These are phyloP conservation scores for Ceratitis capitata DNA, from an alignment of 1,140 invertebrate genomes.

Conservation along the genomic window DNA sequence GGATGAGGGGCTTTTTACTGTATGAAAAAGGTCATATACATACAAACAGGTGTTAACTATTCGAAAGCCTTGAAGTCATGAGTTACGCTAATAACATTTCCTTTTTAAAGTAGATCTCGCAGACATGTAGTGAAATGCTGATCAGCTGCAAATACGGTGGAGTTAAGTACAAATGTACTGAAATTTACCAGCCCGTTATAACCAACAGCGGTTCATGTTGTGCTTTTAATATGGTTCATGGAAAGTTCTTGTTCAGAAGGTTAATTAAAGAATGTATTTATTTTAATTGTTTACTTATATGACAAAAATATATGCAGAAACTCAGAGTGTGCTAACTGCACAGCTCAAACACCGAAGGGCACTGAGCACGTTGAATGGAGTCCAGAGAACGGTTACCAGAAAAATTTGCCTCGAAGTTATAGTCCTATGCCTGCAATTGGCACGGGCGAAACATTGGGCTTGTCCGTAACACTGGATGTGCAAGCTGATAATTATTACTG, in stretches of 20 bases:
- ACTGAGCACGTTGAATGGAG: slow-evolving; percentile 73
- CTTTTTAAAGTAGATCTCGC: slow-evolving; percentile 68
- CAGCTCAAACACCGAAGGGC: background rate
- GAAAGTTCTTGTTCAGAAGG: slow-evolving; percentile 69
- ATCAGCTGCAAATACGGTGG: slow-evolving; percentile 74
- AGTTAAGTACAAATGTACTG: slow-evolving; percentile 69
- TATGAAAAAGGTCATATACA: no score
- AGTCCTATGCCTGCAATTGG: slow-evolving; percentile 72
- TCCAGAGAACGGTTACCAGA: slow-evolving; percentile 74
- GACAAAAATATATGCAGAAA: background rate
- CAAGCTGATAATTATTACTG: slow-evolving; percentile 79
- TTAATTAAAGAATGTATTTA: slow-evolving; percentile 39
- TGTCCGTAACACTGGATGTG: slow-evolving; percentile 76
- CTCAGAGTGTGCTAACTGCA: background rate
- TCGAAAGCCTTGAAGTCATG: no score
- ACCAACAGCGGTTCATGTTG: slow-evolving; percentile 86
- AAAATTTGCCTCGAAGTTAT: slow-evolving; percentile 65
- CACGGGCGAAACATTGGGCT: slow-evolving; percentile 74
- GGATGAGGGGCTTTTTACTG: no score
- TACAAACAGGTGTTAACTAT: no score
- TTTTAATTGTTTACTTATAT: background rate
- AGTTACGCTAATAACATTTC: no score
- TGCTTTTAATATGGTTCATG: slow-evolving; percentile 79
- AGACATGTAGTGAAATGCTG: slow-evolving; percentile 77
- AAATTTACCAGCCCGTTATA: slow-evolving; percentile 77